Percentiles rank a stretch among this genome's conserved stretches.
Conservation (phyloP, 30 jellyfish, hydroid and myxozoan genomes). For the Turritopsis dohrnii region DNA sequence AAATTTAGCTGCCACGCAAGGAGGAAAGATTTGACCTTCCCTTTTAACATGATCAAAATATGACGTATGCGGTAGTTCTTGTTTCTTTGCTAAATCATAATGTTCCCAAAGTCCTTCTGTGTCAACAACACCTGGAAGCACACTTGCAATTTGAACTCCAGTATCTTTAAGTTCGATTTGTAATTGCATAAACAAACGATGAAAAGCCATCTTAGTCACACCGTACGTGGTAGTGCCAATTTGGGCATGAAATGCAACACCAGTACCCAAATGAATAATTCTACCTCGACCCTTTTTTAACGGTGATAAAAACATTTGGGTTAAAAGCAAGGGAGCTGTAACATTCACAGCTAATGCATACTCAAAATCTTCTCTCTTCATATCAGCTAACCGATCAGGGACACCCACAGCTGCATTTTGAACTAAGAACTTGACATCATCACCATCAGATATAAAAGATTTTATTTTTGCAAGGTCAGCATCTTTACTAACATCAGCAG, state of each 20-base stretch:
- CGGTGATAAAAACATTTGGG: slow-evolving; percentile 10
- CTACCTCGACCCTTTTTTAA: slow-evolving; percentile 25
- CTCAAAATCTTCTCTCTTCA: slow-evolving; percentile 32
- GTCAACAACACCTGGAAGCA: slow-evolving; percentile 47
- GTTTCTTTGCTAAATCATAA: slow-evolving; percentile 22
- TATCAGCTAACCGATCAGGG: slow-evolving; percentile 27
- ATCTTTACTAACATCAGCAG: slow-evolving; percentile 23
- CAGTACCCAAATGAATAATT: slow-evolving; percentile 44
- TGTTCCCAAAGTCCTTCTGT: slow-evolving; percentile 53
- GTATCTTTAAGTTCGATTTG: slow-evolving; percentile 37
- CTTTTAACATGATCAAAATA: slow-evolving; percentile 32
- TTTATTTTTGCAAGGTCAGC: slow-evolving; percentile 13
- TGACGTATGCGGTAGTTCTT: slow-evolving; percentile 31
- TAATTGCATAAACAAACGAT: slow-evolving; percentile 30
- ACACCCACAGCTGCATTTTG: slow-evolving; percentile 55
- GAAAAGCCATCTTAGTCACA: slow-evolving; percentile 46
- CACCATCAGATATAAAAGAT: slow-evolving; percentile 12
- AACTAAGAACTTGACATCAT: slow-evolving; percentile 26
- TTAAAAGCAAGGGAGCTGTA: slow-evolving; percentile 32
- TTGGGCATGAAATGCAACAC: slow-evolving; percentile 45
- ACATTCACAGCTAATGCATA: slow-evolving; percentile 46
- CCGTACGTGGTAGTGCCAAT: slow-evolving; percentile 48
- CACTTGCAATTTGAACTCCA: slow-evolving; percentile 37
- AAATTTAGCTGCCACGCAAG: slow-evolving; percentile 31
- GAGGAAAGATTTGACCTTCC: slow-evolving; percentile 29